phyloP scores from a whole-genome alignment of 2,113 vertebrate genomes.

The Hepsetus odoe region DNA sequence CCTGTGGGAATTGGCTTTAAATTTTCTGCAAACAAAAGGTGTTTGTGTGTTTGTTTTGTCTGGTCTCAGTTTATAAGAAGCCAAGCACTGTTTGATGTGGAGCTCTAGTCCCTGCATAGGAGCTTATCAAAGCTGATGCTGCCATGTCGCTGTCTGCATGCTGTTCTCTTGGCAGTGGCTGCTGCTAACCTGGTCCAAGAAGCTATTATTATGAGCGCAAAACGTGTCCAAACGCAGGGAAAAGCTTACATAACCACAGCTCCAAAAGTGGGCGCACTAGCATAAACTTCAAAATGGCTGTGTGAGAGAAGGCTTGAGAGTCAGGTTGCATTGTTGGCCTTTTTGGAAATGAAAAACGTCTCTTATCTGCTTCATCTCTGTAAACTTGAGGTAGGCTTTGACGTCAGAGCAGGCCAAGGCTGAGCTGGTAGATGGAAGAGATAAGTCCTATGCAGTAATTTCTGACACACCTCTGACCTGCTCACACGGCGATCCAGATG shows the following conservation, averaged over 20 bases:
- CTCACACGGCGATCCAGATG: neutral
- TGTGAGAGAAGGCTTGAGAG: neutral
- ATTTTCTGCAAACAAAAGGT: neutral
- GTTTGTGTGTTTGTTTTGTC: neutral
- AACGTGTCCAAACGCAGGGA: neutral
- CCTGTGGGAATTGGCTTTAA: neutral
- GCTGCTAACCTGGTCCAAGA: neutral
- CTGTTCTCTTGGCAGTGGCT: neutral
- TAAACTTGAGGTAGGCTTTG: conserved; percentile 11
- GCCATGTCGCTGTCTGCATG: neutral
- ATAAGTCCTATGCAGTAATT: conserved; percentile 3
- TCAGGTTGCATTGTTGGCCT: neutral
- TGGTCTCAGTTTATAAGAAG: neutral
- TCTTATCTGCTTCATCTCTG: neutral
- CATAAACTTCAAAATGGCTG: neutral
- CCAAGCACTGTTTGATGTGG: neutral
- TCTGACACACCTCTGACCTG: neutral
- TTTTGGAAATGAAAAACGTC: neutral
- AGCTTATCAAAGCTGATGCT: neutral
- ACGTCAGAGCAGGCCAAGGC: neutral
- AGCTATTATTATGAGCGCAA: neutral
- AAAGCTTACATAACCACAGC: neutral
- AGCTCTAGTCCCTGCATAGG: neutral
- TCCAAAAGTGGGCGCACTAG: neutral
- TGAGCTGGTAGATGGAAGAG: conserved; percentile 7